phyloP scores from a whole-genome alignment of 2,113 vertebrate species.

The Tamias sibiricus region DNA sequence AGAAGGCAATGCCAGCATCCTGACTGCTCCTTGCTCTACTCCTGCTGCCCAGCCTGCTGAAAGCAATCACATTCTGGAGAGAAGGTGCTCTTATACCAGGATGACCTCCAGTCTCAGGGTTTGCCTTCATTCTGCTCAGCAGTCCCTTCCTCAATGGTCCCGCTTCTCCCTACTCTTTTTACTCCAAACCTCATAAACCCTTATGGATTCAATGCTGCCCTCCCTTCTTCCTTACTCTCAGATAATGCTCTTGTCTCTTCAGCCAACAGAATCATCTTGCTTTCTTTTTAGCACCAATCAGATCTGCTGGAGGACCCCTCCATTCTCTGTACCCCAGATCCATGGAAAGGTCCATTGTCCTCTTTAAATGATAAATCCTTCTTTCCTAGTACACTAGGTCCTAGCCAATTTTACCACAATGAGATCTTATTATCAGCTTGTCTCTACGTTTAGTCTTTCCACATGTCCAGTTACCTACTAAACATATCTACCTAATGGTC shows the following conservation, averaged over 20 bases:
- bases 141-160: neutral
- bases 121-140: neutral
- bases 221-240: neutral
- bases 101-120: neutral
- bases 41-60: neutral
- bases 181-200: neutral
- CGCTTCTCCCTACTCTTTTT: neutral
- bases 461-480: neutral
- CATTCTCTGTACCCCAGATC: neutral
- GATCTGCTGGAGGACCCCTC: neutral
- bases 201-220: neutral
- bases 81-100: neutral
- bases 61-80: neutral
- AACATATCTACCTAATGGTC: neutral
- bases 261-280: neutral
- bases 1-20: neutral
- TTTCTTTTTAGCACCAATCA: neutral
- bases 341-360: neutral
- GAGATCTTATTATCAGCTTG: neutral
- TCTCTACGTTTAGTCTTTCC: constrained; percentile 10
- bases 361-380: neutral
- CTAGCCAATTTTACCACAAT: neutral
- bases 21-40: neutral
- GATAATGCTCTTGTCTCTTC: neutral
- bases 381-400: neutral